A percentile compares a stretch with the other conserved stretches of the same genome.
phyloP scores from a whole-genome alignment of 2,797 vertebrate genomes.

The Muscicapa striata region DNA sequence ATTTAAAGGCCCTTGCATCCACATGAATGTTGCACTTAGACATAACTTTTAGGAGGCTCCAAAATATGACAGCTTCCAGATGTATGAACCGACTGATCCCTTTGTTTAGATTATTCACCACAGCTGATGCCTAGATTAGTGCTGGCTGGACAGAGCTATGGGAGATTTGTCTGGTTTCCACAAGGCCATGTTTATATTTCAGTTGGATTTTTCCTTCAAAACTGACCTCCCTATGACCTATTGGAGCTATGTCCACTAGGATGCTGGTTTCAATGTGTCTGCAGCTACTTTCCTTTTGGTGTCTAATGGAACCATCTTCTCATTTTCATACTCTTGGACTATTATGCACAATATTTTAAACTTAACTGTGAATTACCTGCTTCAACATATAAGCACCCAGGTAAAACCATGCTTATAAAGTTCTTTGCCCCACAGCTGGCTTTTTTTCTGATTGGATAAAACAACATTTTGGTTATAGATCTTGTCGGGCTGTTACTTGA shows the following conservation, averaged over 20 bases:
- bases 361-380: background rate
- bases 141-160: slow-evolving; percentile 86
- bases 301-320: slow-evolving; percentile 9
- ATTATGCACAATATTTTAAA: background rate
- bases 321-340: background rate
- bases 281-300: slow-evolving; percentile 10
- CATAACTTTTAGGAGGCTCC: slow-evolving; percentile 75
- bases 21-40: slow-evolving; percentile 57
- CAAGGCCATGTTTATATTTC: slow-evolving; percentile 90
- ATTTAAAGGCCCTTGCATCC: slow-evolving; percentile 18
- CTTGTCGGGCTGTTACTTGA: background rate
- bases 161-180: slow-evolving; percentile 86
- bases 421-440: background rate
- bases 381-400: background rate
- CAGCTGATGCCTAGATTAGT: slow-evolving; percentile 95
- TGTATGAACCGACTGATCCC: slow-evolving; percentile 85
- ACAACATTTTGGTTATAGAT: background rate
- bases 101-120: slow-evolving; percentile 93
- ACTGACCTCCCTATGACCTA: slow-evolving; percentile 87
- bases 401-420: background rate
- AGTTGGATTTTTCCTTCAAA: slow-evolving; percentile 86
- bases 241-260: slow-evolving; percentile 82
- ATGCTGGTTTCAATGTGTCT: slow-evolving; percentile 61
- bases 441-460: background rate
- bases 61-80: slow-evolving; percentile 92